A percentile compares a stretch with the other conserved stretches of the same genome.
Conservation (phyloP, 2,888 invertebrate genomes). For the Pristionchus exspectatus region DNA sequence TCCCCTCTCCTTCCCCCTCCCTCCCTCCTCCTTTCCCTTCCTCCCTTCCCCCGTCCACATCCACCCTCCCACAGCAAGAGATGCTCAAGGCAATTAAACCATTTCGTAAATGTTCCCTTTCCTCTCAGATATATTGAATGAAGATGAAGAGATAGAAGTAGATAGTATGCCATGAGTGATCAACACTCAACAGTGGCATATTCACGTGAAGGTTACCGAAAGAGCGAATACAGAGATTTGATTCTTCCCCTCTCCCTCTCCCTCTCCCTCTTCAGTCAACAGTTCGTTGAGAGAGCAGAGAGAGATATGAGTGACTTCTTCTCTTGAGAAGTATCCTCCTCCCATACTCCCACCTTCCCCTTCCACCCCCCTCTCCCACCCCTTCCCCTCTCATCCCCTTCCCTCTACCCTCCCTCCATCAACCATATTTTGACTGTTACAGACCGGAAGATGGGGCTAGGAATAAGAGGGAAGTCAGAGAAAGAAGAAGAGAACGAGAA, state of each 20-base stretch:
- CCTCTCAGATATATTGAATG: background rate
- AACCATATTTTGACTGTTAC: conserved; percentile 31
- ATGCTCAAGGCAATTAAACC: conserved; percentile 32
- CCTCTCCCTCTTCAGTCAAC: conserved; percentile 13
- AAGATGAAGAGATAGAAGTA: background rate
- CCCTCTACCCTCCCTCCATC: background rate
- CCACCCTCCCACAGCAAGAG: conserved; percentile 20
- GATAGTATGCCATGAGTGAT: background rate
- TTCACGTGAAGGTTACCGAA: conserved; percentile 7
- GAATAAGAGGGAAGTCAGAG: conserved; percentile 16
- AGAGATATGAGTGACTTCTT: background rate
- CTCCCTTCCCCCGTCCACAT: conserved; percentile 8
- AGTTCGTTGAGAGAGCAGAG: background rate
- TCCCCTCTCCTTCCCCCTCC: conserved; percentile 22
- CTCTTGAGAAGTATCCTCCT: background rate
- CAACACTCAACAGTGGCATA: background rate
- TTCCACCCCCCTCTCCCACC: background rate
- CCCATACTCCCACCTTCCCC: background rate
- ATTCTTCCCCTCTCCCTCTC: background rate
- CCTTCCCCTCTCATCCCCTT: background rate
- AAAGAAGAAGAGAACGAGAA: background rate
- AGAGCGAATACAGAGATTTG: conserved; percentile 2
- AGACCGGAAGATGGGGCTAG: conserved; percentile 27
- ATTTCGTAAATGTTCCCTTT: conserved; percentile 16
- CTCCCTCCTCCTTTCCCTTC: background rate